phyloP scores from a whole-genome alignment of 2,113 vertebrate species.

The Ramphastos sulfuratus region DNA sequence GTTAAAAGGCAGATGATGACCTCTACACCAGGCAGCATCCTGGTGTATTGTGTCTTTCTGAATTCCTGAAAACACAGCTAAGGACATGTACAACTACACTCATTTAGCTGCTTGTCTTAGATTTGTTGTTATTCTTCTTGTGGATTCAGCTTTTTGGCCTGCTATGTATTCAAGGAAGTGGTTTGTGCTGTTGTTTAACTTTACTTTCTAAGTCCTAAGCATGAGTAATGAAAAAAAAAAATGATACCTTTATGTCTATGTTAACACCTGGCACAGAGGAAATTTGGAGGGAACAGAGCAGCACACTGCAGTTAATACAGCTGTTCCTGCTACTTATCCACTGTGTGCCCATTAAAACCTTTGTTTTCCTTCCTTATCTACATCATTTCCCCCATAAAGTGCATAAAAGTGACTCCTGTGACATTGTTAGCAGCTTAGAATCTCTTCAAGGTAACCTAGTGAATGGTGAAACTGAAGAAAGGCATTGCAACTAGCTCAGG shows the following conservation, averaged over 20 bases:
- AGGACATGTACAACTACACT: accelerated
- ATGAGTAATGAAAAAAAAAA: neutral
- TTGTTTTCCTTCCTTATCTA: neutral
- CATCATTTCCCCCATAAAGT: neutral
- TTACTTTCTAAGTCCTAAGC: neutral
- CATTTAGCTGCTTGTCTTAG: neutral
- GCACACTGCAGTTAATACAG: neutral
- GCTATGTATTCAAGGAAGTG: accelerated
- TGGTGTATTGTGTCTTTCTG: neutral
- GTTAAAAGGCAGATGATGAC: too few species aligned
- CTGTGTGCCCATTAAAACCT: neutral
- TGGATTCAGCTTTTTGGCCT: neutral
- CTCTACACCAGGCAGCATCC: neutral
- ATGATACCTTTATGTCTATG: neutral
- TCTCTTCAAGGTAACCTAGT: neutral
- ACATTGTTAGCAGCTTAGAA: neutral
- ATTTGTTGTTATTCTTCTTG: neutral
- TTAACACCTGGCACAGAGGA: neutral
- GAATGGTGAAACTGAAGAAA: conserved; percentile 21
- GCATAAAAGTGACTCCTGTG: neutral
- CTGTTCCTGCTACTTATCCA: neutral
- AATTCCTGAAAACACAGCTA: neutral
- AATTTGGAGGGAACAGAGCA: neutral
- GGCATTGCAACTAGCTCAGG: neutral
- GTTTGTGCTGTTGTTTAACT: neutral